phyloP scores from a whole-genome alignment of 2,797 vertebrate species.

The Alauda arvensis region DNA sequence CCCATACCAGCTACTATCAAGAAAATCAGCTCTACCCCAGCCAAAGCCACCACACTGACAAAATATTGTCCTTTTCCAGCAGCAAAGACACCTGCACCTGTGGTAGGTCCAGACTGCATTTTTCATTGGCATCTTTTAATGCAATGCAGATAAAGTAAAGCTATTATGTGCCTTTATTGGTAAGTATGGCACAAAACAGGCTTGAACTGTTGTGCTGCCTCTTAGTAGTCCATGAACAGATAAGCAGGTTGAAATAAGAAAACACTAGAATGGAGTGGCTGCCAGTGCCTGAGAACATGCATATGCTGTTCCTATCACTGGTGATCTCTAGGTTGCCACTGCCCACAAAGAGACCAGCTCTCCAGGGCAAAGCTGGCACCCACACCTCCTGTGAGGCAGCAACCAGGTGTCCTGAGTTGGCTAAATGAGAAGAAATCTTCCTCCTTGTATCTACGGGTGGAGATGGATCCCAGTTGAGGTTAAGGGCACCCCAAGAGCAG shows the following conservation, averaged over 20 bases:
- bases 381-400: not conserved
- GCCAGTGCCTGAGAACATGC: not conserved
- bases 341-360: rapidly evolving
- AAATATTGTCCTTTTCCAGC: not conserved
- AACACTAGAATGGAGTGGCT: not conserved
- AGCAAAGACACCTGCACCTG: not conserved
- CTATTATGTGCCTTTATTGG: not conserved
- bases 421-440: not conserved
- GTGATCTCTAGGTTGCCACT: rapidly evolving
- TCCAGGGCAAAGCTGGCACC: not conserved
- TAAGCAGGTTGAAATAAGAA: not conserved
- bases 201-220: not conserved
- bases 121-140: not conserved
- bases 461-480: not conserved
- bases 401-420: not conserved
- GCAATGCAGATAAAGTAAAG: not conserved
- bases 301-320: rapidly evolving
- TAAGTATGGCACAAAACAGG: not conserved
- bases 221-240: not conserved
- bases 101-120: not conserved
- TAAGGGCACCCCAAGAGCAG: rapidly evolving
- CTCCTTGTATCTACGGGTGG: not conserved
- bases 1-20: not conserved
- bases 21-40: not conserved
- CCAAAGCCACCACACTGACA: not conserved